Evolutionary conservation across 1,140 invertebrate genomes (phyloP).

Genomic region (Anagrus nilaparvatae): DNA sequence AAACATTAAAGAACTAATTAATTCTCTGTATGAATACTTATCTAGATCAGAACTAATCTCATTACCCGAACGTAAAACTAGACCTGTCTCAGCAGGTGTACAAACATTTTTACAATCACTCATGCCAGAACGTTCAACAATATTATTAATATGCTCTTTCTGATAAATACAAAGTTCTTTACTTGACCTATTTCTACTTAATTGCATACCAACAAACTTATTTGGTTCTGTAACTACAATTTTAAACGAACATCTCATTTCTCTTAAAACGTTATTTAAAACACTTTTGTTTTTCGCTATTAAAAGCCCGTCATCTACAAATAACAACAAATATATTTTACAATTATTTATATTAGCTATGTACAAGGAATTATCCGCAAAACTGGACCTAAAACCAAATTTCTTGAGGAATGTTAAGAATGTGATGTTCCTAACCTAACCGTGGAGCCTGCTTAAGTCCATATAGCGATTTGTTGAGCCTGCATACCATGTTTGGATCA

Average conservation of each 20-base stretch:
- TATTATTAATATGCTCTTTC: neutral
- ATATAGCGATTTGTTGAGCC: constrained; percentile 25
- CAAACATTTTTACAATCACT: constrained; percentile 1
- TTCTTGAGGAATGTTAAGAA: constrained; percentile 17
- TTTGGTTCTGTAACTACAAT: constrained; percentile 5
- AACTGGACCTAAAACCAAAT: constrained; percentile 13
- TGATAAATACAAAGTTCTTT: constrained; percentile 7
- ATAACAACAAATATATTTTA: constrained; percentile 14
- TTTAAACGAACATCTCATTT: constrained; percentile 5
- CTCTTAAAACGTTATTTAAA: neutral
- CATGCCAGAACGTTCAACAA: constrained; percentile 13
- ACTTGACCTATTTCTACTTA: neutral
- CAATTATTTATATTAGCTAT: constrained; percentile 1
- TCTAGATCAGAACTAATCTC: neutral
- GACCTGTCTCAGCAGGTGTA: constrained; percentile 3
- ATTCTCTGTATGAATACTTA: constrained; percentile 22
- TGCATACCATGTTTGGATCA: constrained; percentile 18
- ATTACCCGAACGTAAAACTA: neutral
- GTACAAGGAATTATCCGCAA: constrained; percentile 16
- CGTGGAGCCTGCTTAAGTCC: constrained; percentile 24
- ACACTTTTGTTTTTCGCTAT: neutral
- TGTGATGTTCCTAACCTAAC: constrained; percentile 21
- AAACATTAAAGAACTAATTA: constrained; percentile 34
- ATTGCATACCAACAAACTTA: constrained; percentile 7
- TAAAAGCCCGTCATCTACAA: constrained; percentile 21